Base-by-base conservation (phyloP, 2,113 vertebrate genomes). In the Spheniscus mendiculus region DNA sequence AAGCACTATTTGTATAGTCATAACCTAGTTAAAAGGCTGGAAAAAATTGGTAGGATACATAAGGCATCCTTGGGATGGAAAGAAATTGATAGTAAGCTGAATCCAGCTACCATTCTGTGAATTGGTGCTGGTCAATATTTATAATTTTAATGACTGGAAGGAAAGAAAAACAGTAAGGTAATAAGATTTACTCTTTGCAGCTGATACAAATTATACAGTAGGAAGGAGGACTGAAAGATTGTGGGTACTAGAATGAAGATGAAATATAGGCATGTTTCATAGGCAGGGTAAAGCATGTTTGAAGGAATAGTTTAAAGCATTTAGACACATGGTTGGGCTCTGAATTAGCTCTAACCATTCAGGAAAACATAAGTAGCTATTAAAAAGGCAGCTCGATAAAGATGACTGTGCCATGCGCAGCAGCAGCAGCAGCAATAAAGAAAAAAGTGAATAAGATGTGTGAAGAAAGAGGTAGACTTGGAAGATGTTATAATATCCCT, bases 321-420 rank as follows among this genome's bases (percentile, higher is more conserved):
- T 58, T 91, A 61, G 84, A 91, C 87, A 91, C 87, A 50, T 55
- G 84, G 42, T 58, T 81, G 84, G 62, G 62, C 44, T 83, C 91
- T 97, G 94, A 97, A 96, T 97, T 96, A 94, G 87, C 82, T 96
- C 78, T 77, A 81, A 73, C 82, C 74, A 67, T 93, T 95, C 70
- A 91, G 76, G 58, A 94, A 95, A 97, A 86, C 89, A 59, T 90
- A 95, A 93, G 81, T 83, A 91, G 78, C 78, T 89, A 56, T 96
- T 96, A 93, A 7, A 85, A 85, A 91, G 94, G 85, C 63, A 96
- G 71, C 74, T 91, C 73, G 82, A 88, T 96, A 91, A 95, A 97
- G 93, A 74, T 88, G 78, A 91, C 93, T 93, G 78, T 87, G 90
- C 70, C 30, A 30, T 88, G 74, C 70, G 78, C 71, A 77, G 78